Conservation (phyloP, 2,113 vertebrate genomes). For the Bujurquina vittata region DNA sequence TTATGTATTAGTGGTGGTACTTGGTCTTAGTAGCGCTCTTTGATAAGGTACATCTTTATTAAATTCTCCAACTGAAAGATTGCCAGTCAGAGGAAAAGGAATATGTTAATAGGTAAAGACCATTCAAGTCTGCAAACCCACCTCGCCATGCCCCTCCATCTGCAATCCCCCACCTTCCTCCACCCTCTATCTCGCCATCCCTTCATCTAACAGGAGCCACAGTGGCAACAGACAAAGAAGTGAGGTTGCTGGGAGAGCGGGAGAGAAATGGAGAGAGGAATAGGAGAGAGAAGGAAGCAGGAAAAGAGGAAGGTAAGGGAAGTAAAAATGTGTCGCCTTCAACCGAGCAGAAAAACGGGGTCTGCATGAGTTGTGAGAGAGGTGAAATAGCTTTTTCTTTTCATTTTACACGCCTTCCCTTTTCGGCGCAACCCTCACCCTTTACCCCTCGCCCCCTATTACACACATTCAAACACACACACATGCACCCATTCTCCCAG, state of each 20-base stretch:
- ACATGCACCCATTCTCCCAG: slow-evolving; percentile 25
- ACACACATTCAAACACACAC: slow-evolving; percentile 59
- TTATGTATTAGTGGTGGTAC: slow-evolving; percentile 89
- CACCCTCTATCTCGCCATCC: slow-evolving; percentile 62
- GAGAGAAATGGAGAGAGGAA: slow-evolving; percentile 49
- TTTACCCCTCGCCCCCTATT: slow-evolving; percentile 77
- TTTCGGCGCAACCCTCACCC: slow-evolving; percentile 75
- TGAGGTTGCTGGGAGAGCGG: slow-evolving; percentile 58
- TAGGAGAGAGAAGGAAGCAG: slow-evolving; percentile 46
- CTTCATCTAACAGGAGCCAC: slow-evolving; percentile 64
- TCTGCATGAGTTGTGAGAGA: slow-evolving; percentile 78
- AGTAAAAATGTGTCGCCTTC: slow-evolving; percentile 76
- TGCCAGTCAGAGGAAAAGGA: slow-evolving; percentile 85
- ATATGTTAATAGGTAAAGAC: slow-evolving; percentile 88
- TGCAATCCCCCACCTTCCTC: slow-evolving; percentile 46
- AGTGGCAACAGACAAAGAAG: slow-evolving; percentile 69
- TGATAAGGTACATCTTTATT: slow-evolving; percentile 99
- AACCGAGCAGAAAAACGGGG: slow-evolving; percentile 73
- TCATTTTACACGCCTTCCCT: slow-evolving; percentile 83
- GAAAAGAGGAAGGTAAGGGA: slow-evolving; percentile 60
- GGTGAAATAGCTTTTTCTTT: slow-evolving; percentile 88
- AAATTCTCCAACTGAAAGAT: slow-evolving; percentile 92
- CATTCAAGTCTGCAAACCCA: slow-evolving; percentile 74
- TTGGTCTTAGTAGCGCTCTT: slow-evolving; percentile 92
- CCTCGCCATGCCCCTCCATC: slow-evolving; percentile 70